A percentile compares a stretch with the other conserved stretches of the same genome.
These are phyloP conservation scores for Phrynosoma platyrhinos DNA, from an alignment of 2,113 vertebrate species.

Conservation along the genomic window DNA sequence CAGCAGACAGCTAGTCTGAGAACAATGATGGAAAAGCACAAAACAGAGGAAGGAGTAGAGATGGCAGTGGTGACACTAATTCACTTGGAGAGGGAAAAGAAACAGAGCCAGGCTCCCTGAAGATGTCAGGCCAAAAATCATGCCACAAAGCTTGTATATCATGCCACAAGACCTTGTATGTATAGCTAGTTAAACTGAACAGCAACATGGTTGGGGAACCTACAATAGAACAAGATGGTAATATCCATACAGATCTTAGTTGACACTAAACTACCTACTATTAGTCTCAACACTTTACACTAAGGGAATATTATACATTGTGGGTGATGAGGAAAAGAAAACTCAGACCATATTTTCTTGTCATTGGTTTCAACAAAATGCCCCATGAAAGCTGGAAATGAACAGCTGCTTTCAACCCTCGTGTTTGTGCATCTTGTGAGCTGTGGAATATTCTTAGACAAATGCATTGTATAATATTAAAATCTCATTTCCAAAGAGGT, in stretches of 20 bases:
- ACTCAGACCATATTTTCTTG: background rate
- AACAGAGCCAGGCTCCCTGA: background rate
- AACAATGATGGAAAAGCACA: background rate
- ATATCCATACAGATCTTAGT: background rate
- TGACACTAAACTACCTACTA: background rate
- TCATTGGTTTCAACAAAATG: background rate
- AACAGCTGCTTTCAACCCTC: background rate
- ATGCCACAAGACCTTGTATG: background rate
- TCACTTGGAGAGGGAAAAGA: background rate
- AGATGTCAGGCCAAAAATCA: background rate
- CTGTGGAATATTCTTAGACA: no score
- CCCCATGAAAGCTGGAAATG: background rate
- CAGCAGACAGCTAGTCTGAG: background rate
- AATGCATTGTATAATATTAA: no score
- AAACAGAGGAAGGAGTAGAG: background rate
- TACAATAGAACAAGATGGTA: slow-evolving; percentile 6
- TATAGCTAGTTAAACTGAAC: background rate
- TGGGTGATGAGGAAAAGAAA: background rate
- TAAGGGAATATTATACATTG: background rate
- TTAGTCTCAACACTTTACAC: background rate
- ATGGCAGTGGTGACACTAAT: background rate
- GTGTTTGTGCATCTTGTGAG: no score
- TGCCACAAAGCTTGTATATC: background rate
- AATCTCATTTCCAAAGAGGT: no score
- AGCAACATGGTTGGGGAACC: background rate